phyloP scores from a whole-genome alignment of 2,113 vertebrate genomes.

The Hippocampus zosterae region DNA sequence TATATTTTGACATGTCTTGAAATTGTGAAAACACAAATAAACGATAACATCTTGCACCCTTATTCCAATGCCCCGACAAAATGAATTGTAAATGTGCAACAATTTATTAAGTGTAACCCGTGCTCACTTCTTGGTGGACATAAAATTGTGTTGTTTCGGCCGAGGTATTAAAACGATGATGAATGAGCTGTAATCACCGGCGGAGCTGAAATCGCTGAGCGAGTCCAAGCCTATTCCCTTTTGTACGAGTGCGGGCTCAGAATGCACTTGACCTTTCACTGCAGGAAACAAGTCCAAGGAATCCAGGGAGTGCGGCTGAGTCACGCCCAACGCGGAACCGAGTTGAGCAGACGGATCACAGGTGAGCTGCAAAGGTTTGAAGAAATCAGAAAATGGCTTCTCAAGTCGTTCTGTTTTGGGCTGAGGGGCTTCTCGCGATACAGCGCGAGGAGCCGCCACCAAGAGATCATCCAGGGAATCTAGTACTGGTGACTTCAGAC shows the following conservation, averaged over 20 bases:
- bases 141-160: background rate
- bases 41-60: background rate
- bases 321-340: background rate
- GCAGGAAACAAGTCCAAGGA: constrained; percentile 76
- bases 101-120: background rate
- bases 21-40: background rate
- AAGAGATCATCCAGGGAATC: constrained; percentile 45
- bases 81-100: background rate
- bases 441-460: background rate
- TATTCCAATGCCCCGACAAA: background rate
- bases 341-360: background rate
- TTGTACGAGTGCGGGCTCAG: constrained; percentile 26
- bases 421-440: background rate
- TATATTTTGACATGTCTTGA: background rate
- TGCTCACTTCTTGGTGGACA: background rate
- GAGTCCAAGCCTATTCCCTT: constrained; percentile 47
- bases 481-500: background rate
- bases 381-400: constrained; percentile 25
- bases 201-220: constrained; percentile 49
- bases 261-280: constrained; percentile 54
- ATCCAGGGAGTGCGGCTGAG: constrained; percentile 53
- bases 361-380: constrained; percentile 7
- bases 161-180: background rate
- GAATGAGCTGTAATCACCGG: constrained; percentile 45
- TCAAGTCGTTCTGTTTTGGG: background rate